phyloP scores from a whole-genome alignment of 2,888 invertebrate genomes.

The Scelioninae gen. 2 region DNA sequence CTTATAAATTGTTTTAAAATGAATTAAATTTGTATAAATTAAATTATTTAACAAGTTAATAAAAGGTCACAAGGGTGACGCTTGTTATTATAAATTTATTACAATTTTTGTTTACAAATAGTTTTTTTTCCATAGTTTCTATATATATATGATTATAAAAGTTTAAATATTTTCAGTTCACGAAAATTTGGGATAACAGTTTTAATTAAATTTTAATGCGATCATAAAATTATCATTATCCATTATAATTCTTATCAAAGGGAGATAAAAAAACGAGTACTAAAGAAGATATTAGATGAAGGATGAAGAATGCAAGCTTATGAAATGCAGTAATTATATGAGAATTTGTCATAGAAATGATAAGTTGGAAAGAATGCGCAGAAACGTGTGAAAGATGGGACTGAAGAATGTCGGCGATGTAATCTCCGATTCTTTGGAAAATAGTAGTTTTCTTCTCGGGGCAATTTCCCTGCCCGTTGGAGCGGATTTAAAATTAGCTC shows the following conservation, averaged over 20 bases:
- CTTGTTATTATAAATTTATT: no score
- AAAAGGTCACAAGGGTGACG: no score
- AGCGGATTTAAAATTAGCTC: conserved; percentile 60
- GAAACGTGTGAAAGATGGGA: conserved; percentile 19
- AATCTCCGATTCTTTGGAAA: conserved; percentile 53
- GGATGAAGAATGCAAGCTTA: conserved; percentile 11
- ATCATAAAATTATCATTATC: conserved; percentile 21
- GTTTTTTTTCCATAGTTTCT: no score
- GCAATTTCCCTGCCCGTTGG: conserved; percentile 53
- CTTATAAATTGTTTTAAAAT: no score
- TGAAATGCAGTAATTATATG: conserved; percentile 24
- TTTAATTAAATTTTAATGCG: conserved; percentile 15
- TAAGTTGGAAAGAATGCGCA: conserved; percentile 18
- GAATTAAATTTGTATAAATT: no score
- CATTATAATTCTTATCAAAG: conserved; percentile 1
- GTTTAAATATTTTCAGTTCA: no score
- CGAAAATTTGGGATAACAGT: no score
- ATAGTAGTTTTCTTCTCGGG: conserved; percentile 37
- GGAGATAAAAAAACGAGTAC: conserved; percentile 2
- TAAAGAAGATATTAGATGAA: conserved; percentile 3
- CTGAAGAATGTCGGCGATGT: conserved; percentile 36
- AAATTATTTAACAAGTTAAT: no score
- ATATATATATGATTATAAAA: no score
- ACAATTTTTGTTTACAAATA: no score
- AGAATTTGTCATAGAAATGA: conserved; percentile 26